A percentile compares a stretch with the other conserved stretches of the same genome.
phyloP scores from a whole-genome alignment of 92 coral and sea anemone species.

The Meandrina meandrites region DNA sequence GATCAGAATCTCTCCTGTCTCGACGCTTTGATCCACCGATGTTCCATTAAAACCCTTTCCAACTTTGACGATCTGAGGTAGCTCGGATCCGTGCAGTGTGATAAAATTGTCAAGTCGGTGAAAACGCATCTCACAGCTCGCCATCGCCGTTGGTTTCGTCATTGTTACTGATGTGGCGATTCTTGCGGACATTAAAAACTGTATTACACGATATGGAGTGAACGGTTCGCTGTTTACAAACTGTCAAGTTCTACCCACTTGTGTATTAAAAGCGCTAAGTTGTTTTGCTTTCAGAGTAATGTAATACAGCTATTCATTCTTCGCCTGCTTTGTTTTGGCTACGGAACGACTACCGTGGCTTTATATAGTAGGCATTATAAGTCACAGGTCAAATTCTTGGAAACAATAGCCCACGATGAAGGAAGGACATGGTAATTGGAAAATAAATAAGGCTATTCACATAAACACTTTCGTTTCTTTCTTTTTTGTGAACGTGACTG shows the following conservation, averaged over 20 bases:
- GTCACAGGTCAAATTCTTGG: constrained; percentile 26
- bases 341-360: neutral
- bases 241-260: neutral
- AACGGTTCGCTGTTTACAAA: constrained; percentile 3
- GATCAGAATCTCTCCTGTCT: constrained; percentile 53
- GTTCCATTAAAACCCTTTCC: constrained; percentile 49
- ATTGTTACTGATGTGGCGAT: neutral
- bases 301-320: neutral
- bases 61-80: constrained; percentile 62
- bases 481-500: neutral
- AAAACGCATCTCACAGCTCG: neutral
- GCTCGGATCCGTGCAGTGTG: constrained; percentile 10
- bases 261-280: neutral
- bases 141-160: neutral
- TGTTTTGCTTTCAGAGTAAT: constrained; percentile 5
- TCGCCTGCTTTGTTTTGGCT: neutral
- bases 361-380: neutral
- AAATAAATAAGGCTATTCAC: neutral
- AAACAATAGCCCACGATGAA: neutral
- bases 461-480: neutral
- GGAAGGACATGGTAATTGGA: neutral
- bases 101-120: constrained; percentile 7
- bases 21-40: constrained; percentile 34
- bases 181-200: neutral
- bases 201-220: neutral